A percentile compares a stretch with the other conserved stretches of the same genome.
Evolutionary conservation across 1,140 invertebrate genomes (phyloP).

Genomic region (Hermatobates lingyangjiaoensis): DNA sequence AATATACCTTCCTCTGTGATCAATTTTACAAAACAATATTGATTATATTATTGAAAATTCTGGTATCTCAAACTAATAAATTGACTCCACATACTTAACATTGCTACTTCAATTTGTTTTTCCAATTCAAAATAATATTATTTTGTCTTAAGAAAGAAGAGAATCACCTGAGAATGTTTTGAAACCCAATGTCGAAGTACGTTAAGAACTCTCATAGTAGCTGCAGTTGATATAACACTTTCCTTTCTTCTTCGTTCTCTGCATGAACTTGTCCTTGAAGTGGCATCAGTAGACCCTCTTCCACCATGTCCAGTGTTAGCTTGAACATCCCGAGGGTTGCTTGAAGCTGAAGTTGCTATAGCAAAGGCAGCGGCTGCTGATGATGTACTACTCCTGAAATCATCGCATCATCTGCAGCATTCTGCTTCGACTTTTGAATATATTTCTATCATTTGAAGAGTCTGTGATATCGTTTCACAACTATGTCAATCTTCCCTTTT

Average conservation of each 20-base stretch:
- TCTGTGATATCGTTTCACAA: neutral
- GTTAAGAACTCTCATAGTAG: constrained; percentile 82
- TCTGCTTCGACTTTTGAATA: neutral
- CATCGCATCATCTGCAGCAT: no score
- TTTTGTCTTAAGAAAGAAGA: neutral
- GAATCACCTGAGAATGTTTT: constrained; percentile 35
- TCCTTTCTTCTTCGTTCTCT: constrained; percentile 40
- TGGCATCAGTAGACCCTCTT: constrained; percentile 19
- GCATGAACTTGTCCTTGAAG: constrained; percentile 24
- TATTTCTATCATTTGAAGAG: neutral
- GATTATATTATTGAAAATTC: no score
- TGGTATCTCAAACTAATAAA: no score
- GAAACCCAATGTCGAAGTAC: constrained; percentile 63
- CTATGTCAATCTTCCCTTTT: no score
- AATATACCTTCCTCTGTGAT: no score
- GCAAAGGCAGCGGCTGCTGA: constrained; percentile 80
- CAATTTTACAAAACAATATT: no score
- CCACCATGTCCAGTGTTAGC: constrained; percentile 6
- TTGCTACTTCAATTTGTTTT: neutral
- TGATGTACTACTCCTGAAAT: constrained; percentile 64
- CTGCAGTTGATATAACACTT: constrained; percentile 75
- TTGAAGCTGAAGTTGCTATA: constrained; percentile 73
- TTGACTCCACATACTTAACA: neutral
- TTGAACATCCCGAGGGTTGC: constrained; percentile 45
- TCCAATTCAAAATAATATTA: neutral